Base-by-base conservation (phyloP, 2,888 invertebrate genomes). In the Tenthredo mesomela region DNA sequence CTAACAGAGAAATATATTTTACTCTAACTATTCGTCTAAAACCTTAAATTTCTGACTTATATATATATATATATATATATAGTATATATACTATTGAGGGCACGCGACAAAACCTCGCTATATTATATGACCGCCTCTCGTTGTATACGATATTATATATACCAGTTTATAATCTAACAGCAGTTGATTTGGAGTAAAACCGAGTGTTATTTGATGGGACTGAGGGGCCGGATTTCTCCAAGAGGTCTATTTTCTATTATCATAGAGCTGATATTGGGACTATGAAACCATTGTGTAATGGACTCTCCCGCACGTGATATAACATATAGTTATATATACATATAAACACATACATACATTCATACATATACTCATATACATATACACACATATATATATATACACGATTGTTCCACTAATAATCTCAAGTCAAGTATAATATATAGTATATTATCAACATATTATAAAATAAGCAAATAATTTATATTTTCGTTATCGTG, bases 401-500 rank as follows among this genome's bases (percentile, higher is more conserved):
- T n/a, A 70, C 18, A 47, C 25, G 43, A 75, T 75, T 47, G 47
- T 25, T 75, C 47, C 25, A 12, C 78, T 21, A 78, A 78, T 78
- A 78, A 78, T 78, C 78, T 78, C 78, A 18, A 78, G 54, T 78
- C 78, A 78, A 78, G 21, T 80, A 58, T 43, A 43, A n/a, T 25
- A 67, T 29, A 67, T 37, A 33, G 29, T 33, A 58, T 21, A n/a
- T n/a, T n/a, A 61, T 61, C 21, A 10, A 25, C 61, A 12, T 61
- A 25, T 61, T 61, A 25, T 61, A 15, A 25, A 77, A 25, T 29
- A 78, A 78, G 54, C 54, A 54, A 61, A 61, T 80, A 61, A 80
- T 58, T 80, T 58, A 80, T 80, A 80, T 37, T 58, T 80, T 25
- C 61, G 80, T 40, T 80, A 80, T 80, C 80, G 25, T 80, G 58